A percentile compares a stretch with the other conserved stretches of the same genome.
phyloP scores from a whole-genome alignment of 2,888 invertebrate genomes.

The Lathronympha strigana region DNA sequence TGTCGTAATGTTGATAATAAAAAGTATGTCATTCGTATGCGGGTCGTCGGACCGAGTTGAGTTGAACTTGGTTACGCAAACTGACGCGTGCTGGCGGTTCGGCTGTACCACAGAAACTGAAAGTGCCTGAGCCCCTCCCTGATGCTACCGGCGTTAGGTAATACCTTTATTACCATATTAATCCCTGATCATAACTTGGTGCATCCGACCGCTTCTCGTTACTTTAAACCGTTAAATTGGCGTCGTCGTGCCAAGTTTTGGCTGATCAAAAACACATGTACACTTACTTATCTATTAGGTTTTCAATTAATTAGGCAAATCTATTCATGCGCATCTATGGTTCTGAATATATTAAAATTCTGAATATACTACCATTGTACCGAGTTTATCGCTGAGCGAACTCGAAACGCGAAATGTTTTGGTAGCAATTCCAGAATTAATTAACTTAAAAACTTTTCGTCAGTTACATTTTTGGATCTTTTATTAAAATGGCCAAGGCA shows the following conservation, averaged over 20 bases:
- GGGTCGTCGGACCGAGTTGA: constrained; percentile 60
- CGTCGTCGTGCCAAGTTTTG: not conserved
- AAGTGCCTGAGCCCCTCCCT: constrained; percentile 66
- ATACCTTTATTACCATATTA: constrained; percentile 63
- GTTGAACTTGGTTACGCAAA: constrained; percentile 55
- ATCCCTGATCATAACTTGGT: constrained; percentile 60
- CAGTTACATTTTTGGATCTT: too few relatives aligned
- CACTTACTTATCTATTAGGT: not conserved
- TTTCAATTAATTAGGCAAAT: not conserved
- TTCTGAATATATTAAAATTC: too few relatives aligned
- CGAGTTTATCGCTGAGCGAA: too few relatives aligned
- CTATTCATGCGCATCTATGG: not conserved
- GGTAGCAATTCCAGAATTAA: too few relatives aligned
- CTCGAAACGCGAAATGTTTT: too few relatives aligned
- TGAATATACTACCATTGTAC: too few relatives aligned
- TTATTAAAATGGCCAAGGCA: too few relatives aligned
- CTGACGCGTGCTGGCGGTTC: constrained; percentile 66
- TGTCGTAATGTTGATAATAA: constrained; percentile 49
- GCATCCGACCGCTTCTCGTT: constrained; percentile 55
- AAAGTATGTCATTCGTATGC: constrained; percentile 75
- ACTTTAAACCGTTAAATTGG: constrained; percentile 16
- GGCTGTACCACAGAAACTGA: constrained; percentile 74
- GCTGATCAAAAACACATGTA: constrained; percentile 5
- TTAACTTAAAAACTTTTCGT: too few relatives aligned
- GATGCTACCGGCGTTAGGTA: constrained; percentile 61